These are phyloP conservation scores for Gymnocheta viridis DNA, from an alignment of 2,888 invertebrate genomes.

Conservation along the genomic window DNA sequence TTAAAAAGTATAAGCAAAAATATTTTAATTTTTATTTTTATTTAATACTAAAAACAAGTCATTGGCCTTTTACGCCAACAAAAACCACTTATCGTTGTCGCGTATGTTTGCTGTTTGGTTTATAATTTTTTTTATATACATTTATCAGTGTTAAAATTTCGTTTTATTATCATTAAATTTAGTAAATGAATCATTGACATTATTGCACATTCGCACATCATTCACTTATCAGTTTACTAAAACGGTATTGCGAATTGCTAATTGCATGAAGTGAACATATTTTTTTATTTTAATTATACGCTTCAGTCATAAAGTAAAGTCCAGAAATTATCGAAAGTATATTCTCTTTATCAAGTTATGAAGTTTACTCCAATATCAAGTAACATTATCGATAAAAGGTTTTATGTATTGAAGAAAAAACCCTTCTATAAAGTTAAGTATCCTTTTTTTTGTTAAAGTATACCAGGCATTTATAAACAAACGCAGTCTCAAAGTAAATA, in stretches of 20 bases:
- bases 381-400: no score
- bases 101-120: constrained; percentile 22
- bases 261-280: not conserved
- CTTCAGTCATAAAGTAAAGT: not conserved
- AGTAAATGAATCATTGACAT: constrained; percentile 49
- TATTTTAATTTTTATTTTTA: constrained; percentile 4
- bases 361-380: no score
- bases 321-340: not conserved
- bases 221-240: not conserved
- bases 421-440: no score
- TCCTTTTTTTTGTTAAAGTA: not conserved
- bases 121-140: not conserved
- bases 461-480: not conserved
- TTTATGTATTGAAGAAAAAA: no score
- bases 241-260: not conserved
- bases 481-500: not conserved
- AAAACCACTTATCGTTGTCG: constrained; percentile 16
- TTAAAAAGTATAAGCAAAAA: not conserved
- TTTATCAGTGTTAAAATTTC: constrained; percentile 11
- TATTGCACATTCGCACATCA: not conserved
- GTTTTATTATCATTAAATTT: constrained; percentile 46
- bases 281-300: not conserved
- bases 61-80: constrained; percentile 37
- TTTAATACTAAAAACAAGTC: constrained; percentile 29
- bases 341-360: no score